Evolutionary conservation across 2,113 vertebrate genomes (phyloP).

Genomic region (Tachycineta bicolor): DNA sequence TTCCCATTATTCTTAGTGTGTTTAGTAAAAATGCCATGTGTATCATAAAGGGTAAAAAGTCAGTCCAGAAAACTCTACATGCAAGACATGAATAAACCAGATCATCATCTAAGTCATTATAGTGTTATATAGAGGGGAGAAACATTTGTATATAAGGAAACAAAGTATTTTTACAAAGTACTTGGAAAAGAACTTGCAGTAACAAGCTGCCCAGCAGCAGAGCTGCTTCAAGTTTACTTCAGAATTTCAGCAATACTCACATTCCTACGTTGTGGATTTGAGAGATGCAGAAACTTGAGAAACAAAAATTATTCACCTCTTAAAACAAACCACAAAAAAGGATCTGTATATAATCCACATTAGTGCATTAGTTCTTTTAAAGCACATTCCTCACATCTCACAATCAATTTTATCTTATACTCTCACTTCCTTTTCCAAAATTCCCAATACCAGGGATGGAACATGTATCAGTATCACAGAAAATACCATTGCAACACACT

Average conservation of each 20-base stretch:
- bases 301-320: neutral
- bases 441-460: neutral
- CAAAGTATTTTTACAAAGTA: neutral
- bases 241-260: neutral
- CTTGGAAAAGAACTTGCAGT: neutral
- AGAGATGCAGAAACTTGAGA: neutral
- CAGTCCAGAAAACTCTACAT: neutral
- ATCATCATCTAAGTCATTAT: neutral
- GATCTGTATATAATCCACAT: neutral
- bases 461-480: accelerated
- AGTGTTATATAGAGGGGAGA: neutral
- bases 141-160: neutral
- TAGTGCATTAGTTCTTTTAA: neutral
- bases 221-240: neutral
- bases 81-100: neutral
- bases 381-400: neutral
- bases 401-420: neutral
- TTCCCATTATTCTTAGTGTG: neutral
- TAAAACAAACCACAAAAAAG: neutral
- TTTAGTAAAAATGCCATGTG: neutral
- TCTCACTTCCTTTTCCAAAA: neutral
- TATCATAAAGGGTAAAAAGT: neutral
- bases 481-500: neutral
- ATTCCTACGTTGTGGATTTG: neutral
- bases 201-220: neutral